A percentile compares a stretch with the other conserved stretches of the same genome.
phyloP scores from a whole-genome alignment of 2,113 vertebrate genomes.

The Salvelinus fontinalis region DNA sequence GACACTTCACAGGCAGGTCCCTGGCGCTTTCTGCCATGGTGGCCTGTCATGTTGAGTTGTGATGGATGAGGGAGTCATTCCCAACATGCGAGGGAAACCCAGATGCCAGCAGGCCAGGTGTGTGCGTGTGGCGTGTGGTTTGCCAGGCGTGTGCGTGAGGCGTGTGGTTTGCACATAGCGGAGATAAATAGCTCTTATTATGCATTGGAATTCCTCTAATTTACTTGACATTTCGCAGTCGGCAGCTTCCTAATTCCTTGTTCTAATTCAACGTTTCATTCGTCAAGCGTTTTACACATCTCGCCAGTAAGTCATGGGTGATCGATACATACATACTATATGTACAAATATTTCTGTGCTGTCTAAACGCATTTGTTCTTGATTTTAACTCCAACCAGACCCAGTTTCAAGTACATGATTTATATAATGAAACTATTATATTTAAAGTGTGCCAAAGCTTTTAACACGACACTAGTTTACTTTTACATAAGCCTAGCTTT shows the following conservation, averaged over 20 bases:
- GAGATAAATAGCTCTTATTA: slow-evolving; percentile 60
- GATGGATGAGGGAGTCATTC: slow-evolving; percentile 53
- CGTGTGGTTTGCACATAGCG: slow-evolving; percentile 11
- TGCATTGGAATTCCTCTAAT: slow-evolving; percentile 59
- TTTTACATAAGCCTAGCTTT: no score
- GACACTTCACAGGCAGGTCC: slow-evolving; percentile 33
- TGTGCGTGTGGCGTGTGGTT: slow-evolving; percentile 3
- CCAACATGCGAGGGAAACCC: slow-evolving; percentile 28
- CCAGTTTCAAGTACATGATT: background rate
- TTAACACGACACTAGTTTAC: background rate
- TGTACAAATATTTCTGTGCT: background rate
- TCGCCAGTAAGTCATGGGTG: background rate
- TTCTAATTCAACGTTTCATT: slow-evolving; percentile 50
- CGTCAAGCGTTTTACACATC: slow-evolving; percentile 6
- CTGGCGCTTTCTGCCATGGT: slow-evolving; percentile 6
- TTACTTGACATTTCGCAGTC: slow-evolving; percentile 66
- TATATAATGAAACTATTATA: background rate
- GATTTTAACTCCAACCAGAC: background rate
- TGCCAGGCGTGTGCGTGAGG: background rate
- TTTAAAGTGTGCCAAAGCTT: background rate
- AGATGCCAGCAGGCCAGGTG: slow-evolving; percentile 15
- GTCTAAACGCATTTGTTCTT: background rate
- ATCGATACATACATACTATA: background rate
- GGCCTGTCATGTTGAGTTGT: slow-evolving; percentile 32
- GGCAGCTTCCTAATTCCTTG: slow-evolving; percentile 13